Conservation (phyloP, 2,888 invertebrate genomes). For the Polymixis flavicincta region DNA sequence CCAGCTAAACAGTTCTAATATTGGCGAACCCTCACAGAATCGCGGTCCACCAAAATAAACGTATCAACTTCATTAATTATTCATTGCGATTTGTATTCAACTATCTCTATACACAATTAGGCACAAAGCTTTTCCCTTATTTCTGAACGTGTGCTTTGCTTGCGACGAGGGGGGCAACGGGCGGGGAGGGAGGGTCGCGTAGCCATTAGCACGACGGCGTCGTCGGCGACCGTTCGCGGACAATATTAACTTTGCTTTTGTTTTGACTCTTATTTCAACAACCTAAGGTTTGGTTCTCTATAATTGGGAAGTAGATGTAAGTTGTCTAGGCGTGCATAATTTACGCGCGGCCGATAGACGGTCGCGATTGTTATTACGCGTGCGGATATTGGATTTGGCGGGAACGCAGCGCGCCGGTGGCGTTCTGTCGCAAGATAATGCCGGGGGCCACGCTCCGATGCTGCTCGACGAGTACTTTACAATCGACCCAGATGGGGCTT, state of each 20-base stretch:
- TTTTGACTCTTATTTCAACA: conserved; percentile 56
- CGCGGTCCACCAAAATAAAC: conserved; percentile 65
- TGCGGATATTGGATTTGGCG: conserved; percentile 89
- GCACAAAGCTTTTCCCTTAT: conserved; percentile 82
- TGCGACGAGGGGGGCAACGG: conserved; percentile 66
- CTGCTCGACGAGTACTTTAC: conserved; percentile 59
- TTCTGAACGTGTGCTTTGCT: conserved; percentile 83
- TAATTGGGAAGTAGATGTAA: conserved; percentile 45
- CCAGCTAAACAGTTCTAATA: conserved; percentile 54
- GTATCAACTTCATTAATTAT: conserved; percentile 73
- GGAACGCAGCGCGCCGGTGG: conserved; percentile 74
- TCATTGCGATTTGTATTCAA: conserved; percentile 74
- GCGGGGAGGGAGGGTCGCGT: conserved; percentile 77
- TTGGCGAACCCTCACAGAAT: conserved; percentile 56
- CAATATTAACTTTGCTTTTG: conserved; percentile 59
- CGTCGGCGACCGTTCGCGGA: conserved; percentile 81
- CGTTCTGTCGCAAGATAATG: conserved; percentile 82
- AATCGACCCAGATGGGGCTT: conserved; percentile 65
- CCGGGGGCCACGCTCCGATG: conserved; percentile 63
- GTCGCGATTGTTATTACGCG: conserved; percentile 90
- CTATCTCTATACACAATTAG: conserved; percentile 81
- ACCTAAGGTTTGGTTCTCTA: conserved; percentile 67
- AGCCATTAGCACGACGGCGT: conserved; percentile 87
- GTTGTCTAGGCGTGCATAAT: conserved; percentile 85
- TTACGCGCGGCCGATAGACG: conserved; percentile 89